A percentile compares a stretch with the other conserved stretches of the same genome.
phyloP scores from a whole-genome alignment of 53 echinoderm and acorn worm species.

The Luidia sarsii region DNA sequence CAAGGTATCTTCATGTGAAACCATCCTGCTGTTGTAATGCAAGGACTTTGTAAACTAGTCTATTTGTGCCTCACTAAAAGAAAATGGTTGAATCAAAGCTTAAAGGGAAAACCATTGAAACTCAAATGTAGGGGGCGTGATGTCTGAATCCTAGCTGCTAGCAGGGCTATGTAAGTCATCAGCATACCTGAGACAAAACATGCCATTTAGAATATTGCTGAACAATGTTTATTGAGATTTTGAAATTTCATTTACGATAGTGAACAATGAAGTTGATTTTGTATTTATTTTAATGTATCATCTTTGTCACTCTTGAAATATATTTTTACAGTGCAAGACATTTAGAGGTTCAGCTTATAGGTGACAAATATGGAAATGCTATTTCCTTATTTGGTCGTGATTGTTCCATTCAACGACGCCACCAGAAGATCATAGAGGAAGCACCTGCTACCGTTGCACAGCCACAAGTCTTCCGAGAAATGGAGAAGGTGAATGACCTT shows the following conservation, averaged over 20 bases:
- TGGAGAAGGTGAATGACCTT: constrained; percentile 80
- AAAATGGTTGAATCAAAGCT: too few relatives aligned
- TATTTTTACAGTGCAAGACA: constrained; percentile 79
- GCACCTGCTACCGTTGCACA: constrained; percentile 86
- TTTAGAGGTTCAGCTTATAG: constrained; percentile 92
- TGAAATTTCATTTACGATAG: background rate
- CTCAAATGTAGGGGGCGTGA: too few relatives aligned
- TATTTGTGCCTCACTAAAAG: too few relatives aligned
- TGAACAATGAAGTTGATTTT: background rate
- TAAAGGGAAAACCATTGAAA: too few relatives aligned
- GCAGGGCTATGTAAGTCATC: too few relatives aligned
- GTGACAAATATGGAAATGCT: constrained; percentile 94
- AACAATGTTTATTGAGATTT: too few relatives aligned
- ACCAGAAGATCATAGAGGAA: constrained; percentile 99
- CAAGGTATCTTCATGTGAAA: too few relatives aligned
- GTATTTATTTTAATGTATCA: background rate
- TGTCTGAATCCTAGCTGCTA: too few relatives aligned
- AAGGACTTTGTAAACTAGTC: background rate
- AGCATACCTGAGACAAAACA: too few relatives aligned
- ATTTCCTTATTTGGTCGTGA: constrained; percentile 96
- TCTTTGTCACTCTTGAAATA: background rate
- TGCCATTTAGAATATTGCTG: too few relatives aligned
- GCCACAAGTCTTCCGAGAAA: constrained; percentile 79
- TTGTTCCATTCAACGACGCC: constrained; percentile 95
- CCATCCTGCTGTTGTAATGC: too few relatives aligned